These are phyloP conservation scores for Atrichornis clamosus DNA, from an alignment of 2,113 vertebrate species.

Conservation along the genomic window DNA sequence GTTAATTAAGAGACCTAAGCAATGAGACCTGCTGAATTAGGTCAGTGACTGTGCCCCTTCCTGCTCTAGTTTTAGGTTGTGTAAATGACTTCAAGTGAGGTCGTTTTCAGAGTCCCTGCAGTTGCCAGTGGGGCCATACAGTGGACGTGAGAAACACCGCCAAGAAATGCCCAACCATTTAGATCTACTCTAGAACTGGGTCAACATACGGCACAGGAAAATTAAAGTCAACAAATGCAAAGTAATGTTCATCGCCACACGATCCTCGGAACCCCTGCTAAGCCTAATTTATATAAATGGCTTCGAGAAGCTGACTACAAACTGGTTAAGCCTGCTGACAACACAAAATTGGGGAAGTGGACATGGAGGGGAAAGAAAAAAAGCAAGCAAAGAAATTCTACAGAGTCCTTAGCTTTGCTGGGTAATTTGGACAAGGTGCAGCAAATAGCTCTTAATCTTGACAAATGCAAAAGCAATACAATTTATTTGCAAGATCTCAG, in stretches of 20 bases:
- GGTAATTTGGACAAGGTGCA: constrained; percentile 30
- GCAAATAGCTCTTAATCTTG: constrained; percentile 55
- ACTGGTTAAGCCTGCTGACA: constrained; percentile 67
- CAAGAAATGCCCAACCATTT: constrained; percentile 39
- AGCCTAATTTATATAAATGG: constrained; percentile 73
- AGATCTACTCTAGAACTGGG: constrained; percentile 57
- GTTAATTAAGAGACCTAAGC: constrained; percentile 52
- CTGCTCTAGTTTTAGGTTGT: constrained; percentile 21
- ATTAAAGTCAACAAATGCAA: constrained; percentile 69
- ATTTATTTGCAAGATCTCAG: constrained; percentile 25
- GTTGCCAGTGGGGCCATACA: constrained; percentile 3
- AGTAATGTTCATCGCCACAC: constrained; percentile 56
- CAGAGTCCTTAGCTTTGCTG: neutral
- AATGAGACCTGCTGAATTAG: constrained; percentile 17
- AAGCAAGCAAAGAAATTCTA: constrained; percentile 33
- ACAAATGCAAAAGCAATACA: constrained; percentile 63
- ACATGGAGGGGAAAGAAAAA: neutral
- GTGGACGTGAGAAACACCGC: constrained; percentile 4
- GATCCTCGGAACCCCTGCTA: constrained; percentile 48
- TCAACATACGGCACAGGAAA: constrained; percentile 55
- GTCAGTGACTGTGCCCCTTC: constrained; percentile 30
- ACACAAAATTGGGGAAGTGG: constrained; percentile 47
- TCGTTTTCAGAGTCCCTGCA: neutral
- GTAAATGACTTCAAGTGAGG: constrained; percentile 24
- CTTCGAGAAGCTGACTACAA: constrained; percentile 54